phyloP scores from a whole-genome alignment of 2,797 vertebrate species.

The Rhyacichthys aspro region DNA sequence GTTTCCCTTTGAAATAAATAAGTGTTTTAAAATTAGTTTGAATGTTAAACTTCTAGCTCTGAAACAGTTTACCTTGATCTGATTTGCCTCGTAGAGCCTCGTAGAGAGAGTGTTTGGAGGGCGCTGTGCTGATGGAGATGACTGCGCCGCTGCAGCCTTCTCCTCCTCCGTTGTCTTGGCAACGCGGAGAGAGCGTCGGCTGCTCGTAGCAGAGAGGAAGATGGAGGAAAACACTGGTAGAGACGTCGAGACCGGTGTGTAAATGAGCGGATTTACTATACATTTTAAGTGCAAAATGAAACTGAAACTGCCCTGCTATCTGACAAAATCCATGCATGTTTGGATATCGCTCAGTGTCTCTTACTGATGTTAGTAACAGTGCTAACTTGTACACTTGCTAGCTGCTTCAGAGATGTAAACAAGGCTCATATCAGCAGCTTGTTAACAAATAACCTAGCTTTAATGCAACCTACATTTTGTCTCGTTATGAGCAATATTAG shows the following conservation, averaged over 20 bases:
- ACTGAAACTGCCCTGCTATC: neutral
- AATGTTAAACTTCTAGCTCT: neutral
- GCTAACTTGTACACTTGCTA: conserved; percentile 60
- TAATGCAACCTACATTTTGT: neutral
- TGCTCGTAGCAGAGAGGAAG: conserved; percentile 72
- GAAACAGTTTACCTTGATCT: neutral
- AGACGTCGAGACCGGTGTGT: conserved; percentile 84
- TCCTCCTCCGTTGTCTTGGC: conserved; percentile 75
- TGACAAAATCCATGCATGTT: conserved; percentile 17
- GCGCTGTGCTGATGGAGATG: conserved; percentile 5
- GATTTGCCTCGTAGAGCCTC: too few species aligned
- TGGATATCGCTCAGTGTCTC: conserved; percentile 11
- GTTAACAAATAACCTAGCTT: conserved; percentile 16
- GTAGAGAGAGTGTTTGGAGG: neutral
- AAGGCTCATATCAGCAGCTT: conserved; percentile 36
- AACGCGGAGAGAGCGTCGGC: conserved; percentile 78
- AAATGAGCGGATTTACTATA: conserved; percentile 51
- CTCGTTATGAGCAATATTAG: too few species aligned
- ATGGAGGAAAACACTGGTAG: conserved; percentile 80
- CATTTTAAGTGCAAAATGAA: neutral
- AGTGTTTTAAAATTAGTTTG: too few species aligned
- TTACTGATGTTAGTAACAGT: conserved; percentile 18
- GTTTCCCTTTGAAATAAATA: too few species aligned
- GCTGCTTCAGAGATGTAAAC: conserved; percentile 72
- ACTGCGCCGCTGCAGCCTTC: conserved; percentile 34